A percentile compares a stretch with the other conserved stretches of the same genome.
These are phyloP conservation scores for Centruroides vittatus DNA, from an alignment of 1,140 invertebrate species.

Conservation along the genomic window DNA sequence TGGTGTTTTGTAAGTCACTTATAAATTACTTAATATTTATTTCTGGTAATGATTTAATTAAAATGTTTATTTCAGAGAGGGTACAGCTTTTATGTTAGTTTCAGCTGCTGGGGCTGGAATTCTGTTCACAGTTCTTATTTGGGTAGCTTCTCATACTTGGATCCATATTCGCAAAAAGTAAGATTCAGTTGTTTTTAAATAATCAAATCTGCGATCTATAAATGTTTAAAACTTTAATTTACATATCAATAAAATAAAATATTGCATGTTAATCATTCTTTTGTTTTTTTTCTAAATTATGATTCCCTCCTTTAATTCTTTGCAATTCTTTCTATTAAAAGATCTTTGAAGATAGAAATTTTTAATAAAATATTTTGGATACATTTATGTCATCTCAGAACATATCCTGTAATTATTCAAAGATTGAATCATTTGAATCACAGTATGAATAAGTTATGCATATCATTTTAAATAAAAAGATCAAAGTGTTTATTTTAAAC, in stretches of 20 bases:
- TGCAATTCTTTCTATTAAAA: neutral
- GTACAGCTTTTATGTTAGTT: constrained; percentile 65
- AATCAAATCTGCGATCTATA: neutral
- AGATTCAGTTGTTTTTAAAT: neutral
- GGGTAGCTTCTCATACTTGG: constrained; percentile 90
- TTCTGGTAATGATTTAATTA: neutral
- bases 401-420: no score
- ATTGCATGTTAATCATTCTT: neutral
- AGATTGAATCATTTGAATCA: no score
- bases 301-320: neutral
- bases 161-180: constrained; percentile 82
- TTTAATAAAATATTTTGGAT: no score
- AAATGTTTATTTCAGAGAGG: constrained; percentile 15
- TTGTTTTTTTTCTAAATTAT: neutral
- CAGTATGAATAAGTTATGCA: no score
- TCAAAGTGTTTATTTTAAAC: no score
- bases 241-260: neutral
- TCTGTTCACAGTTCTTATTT: constrained; percentile 76
- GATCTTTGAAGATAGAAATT: no score
- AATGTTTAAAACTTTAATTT: neutral
- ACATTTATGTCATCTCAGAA: no score
- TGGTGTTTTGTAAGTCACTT: constrained; percentile 47
- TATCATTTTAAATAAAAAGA: no score
- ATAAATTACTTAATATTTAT: neutral
- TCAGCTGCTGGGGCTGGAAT: constrained; percentile 69